Conservation (phyloP, 2,113 vertebrate species). For the Hiodon alosoides region DNA sequence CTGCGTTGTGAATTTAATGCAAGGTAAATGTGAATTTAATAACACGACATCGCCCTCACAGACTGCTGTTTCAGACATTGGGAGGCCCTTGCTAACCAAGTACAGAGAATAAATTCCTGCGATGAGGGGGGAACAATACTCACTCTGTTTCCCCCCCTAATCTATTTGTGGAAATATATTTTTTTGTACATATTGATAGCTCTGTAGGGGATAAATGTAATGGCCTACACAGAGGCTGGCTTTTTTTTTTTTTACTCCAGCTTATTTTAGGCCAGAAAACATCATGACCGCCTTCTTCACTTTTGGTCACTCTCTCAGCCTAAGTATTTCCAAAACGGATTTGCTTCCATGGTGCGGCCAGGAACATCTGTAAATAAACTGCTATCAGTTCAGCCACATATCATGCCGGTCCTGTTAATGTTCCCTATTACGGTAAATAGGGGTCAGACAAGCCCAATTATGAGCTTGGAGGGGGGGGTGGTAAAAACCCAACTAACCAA, state of each 20-base stretch:
- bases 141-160: not conserved
- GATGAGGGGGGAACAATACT: not conserved
- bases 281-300: not conserved
- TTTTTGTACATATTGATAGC: conserved; percentile 17
- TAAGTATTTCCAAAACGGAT: not conserved
- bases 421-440: not conserved
- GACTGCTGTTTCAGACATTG: not conserved
- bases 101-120: no score
- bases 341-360: not conserved
- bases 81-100: not conserved
- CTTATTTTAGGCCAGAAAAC: conserved; percentile 11
- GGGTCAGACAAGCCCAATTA: no score
- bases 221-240: not conserved
- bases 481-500: no score
- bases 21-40: no score
- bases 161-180: conserved; percentile 10
- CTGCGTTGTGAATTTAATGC: no score
- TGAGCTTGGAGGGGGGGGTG: no score
- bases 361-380: not conserved
- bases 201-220: conserved; percentile 11
- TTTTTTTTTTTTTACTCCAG: not conserved
- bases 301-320: not conserved
- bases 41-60: no score
- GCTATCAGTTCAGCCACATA: not conserved
- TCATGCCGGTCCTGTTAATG: not conserved